These are phyloP conservation scores for Belonocnema kinseyi DNA, from an alignment of 1,140 invertebrate species.

Conservation along the genomic window DNA sequence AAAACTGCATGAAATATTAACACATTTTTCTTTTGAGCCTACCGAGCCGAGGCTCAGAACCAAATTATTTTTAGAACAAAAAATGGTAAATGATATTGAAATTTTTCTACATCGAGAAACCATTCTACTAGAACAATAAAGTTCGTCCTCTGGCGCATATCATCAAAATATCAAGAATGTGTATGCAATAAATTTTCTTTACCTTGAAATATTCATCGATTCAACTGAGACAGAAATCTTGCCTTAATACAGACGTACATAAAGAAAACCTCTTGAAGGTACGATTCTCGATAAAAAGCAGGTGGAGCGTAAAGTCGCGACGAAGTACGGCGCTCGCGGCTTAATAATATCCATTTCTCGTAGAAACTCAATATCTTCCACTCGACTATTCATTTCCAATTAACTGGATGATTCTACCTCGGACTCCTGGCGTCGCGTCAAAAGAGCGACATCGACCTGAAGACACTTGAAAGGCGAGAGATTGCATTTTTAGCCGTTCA, in stretches of 20 bases:
- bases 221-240: neutral
- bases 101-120: too few relatives aligned
- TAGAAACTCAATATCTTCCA: constrained; percentile 45
- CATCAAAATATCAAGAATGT: too few relatives aligned
- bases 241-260: neutral
- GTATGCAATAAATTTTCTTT: too few relatives aligned
- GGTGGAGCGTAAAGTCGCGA: constrained; percentile 45
- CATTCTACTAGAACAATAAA: too few relatives aligned
- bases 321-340: constrained; percentile 36
- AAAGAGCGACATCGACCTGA: constrained; percentile 45
- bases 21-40: too few relatives aligned
- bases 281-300: constrained; percentile 36
- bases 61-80: too few relatives aligned
- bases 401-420: constrained; percentile 52
- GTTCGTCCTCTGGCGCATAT: too few relatives aligned
- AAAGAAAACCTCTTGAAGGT: neutral
- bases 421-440: constrained; percentile 36
- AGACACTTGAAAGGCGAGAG: constrained; percentile 34
- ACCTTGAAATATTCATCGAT: too few relatives aligned
- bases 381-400: constrained; percentile 54
- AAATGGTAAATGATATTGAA: too few relatives aligned
- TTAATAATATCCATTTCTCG: constrained; percentile 45
- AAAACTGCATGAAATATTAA: too few relatives aligned
- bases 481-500: constrained; percentile 44
- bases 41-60: too few relatives aligned